A percentile compares a stretch with the other conserved stretches of the same genome.
These are phyloP conservation scores for Sialis fuliginosa DNA, from an alignment of 2,888 invertebrate genomes.

Conservation along the genomic window DNA sequence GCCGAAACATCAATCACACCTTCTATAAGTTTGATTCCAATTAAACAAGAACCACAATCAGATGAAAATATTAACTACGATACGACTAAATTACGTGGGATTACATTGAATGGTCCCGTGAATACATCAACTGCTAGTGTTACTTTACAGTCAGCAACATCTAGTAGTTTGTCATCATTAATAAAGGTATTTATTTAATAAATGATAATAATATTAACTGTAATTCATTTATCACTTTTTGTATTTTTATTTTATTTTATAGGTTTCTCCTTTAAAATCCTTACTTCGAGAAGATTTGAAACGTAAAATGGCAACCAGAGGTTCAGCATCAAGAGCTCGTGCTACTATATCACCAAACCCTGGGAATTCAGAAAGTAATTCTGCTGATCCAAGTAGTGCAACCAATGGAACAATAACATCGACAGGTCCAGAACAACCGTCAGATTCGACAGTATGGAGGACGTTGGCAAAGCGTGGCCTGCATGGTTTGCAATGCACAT, in stretches of 20 bases:
- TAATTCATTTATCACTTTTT: no score
- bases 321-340: slow-evolving; percentile 27
- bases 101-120: slow-evolving; percentile 23
- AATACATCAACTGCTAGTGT: slow-evolving; percentile 21
- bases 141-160: slow-evolving; percentile 34
- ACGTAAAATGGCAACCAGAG: slow-evolving; percentile 56
- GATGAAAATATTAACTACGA: slow-evolving; percentile 28
- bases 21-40: slow-evolving; percentile 71
- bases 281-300: slow-evolving; percentile 69
- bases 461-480: slow-evolving; percentile 31
- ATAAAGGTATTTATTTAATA: slow-evolving; percentile 39
- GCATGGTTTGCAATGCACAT: slow-evolving; percentile 57
- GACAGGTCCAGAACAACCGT: slow-evolving; percentile 42
- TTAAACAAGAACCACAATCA: slow-evolving; percentile 46
- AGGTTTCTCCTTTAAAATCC: slow-evolving; percentile 59
- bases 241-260: neutral
- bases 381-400: slow-evolving; percentile 27
- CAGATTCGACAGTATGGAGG: slow-evolving; percentile 23
- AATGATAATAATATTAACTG: no score
- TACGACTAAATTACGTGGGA: slow-evolving; percentile 7
- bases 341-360: slow-evolving; percentile 24
- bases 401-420: slow-evolving; percentile 51
- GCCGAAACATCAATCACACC: slow-evolving; percentile 50
- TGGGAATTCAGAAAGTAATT: slow-evolving; percentile 25
- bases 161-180: slow-evolving; percentile 55